Conservation (phyloP, 2,888 invertebrate species). For the Apodemia mormo region DNA sequence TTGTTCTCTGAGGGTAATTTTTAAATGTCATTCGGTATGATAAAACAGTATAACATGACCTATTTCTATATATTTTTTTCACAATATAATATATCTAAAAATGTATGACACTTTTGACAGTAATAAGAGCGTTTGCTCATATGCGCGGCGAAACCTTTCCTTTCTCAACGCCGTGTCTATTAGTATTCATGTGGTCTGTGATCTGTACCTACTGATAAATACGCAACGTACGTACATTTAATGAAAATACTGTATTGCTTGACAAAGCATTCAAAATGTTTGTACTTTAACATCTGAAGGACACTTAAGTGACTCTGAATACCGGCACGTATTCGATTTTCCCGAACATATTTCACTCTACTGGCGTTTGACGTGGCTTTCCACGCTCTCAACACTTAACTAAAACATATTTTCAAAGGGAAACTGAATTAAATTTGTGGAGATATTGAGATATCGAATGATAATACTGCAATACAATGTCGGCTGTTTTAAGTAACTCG, state of each 20-base stretch:
- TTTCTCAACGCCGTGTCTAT: too few species aligned
- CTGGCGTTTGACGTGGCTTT: conserved; percentile 55
- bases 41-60: too few species aligned
- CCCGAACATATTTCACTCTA: conserved; percentile 68
- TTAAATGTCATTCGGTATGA: too few species aligned
- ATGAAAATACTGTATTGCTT: conserved; percentile 30
- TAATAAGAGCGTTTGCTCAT: too few species aligned
- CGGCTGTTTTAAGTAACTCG: too few species aligned
- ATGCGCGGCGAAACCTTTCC: too few species aligned
- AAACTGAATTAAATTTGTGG: conserved; percentile 36
- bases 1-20: too few species aligned
- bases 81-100: too few species aligned
- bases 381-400: conserved; percentile 50
- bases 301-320: conserved; percentile 55
- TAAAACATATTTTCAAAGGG: conserved; percentile 47
- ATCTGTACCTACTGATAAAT: not conserved
- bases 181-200: too few species aligned
- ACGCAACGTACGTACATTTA: not conserved
- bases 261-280: conserved; percentile 31
- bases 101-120: too few species aligned
- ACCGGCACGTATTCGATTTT: conserved; percentile 74
- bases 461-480: not conserved
- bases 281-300: conserved; percentile 41
- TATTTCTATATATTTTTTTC: too few species aligned
- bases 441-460: conserved; percentile 44